Evolutionary conservation across 2,888 invertebrate species (phyloP).

Genomic region (Hyles lineata): DNA sequence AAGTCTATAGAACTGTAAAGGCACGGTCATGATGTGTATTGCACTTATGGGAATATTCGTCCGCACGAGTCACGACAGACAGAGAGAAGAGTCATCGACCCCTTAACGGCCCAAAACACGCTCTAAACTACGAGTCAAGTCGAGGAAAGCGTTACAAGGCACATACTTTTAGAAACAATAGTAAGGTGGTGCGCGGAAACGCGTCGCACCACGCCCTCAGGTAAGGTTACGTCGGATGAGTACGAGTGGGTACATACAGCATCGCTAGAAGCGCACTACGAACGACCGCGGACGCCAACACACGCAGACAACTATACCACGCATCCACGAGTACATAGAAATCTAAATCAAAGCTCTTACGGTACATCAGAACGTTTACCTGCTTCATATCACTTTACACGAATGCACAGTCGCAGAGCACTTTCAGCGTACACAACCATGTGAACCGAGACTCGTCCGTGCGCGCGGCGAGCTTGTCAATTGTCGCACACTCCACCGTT

Average conservation of each 20-base stretch:
- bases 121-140: conserved; percentile 81
- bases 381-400: conserved; percentile 70
- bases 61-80: conserved; percentile 69
- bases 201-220: conserved; percentile 61
- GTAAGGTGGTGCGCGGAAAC: conserved; percentile 70
- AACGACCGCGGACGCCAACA: conserved; percentile 41
- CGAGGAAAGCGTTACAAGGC: conserved; percentile 84
- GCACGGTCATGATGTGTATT: conserved; percentile 85
- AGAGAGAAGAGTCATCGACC: conserved; percentile 76
- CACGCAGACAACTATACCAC: conserved; percentile 43
- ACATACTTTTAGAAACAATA: conserved; percentile 84
- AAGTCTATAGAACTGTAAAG: conserved; percentile 85
- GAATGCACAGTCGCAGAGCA: conserved; percentile 53
- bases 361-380: conserved; percentile 67
- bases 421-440: conserved; percentile 58
- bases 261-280: conserved; percentile 77
- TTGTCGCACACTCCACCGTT: conserved; percentile 72
- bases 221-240: conserved; percentile 64
- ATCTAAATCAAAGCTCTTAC: conserved; percentile 74
- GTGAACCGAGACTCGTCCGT: conserved; percentile 41
- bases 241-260: conserved; percentile 63
- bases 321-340: conserved; percentile 59
- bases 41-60: conserved; percentile 81
- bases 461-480: conserved; percentile 26
- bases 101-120: conserved; percentile 82